These are phyloP conservation scores for Casuarius casuarius DNA, from an alignment of 2,113 vertebrate species.

Conservation along the genomic window DNA sequence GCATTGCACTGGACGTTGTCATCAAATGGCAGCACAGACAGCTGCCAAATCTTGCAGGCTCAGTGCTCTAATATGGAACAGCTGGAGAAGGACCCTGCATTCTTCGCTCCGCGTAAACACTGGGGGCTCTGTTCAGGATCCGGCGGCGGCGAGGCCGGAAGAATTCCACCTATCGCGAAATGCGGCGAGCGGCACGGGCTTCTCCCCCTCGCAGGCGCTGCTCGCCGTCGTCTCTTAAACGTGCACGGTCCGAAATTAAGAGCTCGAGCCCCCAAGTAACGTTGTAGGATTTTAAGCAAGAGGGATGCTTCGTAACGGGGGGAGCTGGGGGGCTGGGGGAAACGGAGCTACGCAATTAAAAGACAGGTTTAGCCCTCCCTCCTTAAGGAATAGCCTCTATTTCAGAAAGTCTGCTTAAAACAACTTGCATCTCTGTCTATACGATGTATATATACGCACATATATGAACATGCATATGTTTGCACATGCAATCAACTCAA, in stretches of 20 bases:
- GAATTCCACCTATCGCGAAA: constrained; percentile 58
- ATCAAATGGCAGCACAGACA: constrained; percentile 72
- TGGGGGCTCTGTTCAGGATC: constrained; percentile 74
- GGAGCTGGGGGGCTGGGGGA: too few relatives aligned
- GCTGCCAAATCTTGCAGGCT: constrained; percentile 72
- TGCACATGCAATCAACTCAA: neutral
- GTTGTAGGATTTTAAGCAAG: neutral
- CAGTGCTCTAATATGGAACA: constrained; percentile 74
- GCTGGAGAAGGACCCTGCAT: constrained; percentile 77
- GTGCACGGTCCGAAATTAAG: accelerated
- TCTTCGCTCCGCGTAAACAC: constrained; percentile 75
- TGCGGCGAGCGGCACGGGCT: neutral
- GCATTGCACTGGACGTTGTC: constrained; percentile 60
- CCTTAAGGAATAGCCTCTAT: accelerated
- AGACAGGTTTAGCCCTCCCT: neutral
- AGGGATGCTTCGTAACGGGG: neutral
- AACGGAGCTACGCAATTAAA: neutral
- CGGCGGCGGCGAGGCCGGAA: constrained; percentile 23
- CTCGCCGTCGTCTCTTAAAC: neutral
- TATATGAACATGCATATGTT: accelerated
- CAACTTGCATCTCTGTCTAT: accelerated
- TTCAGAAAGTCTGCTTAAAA: neutral
- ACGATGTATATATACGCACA: neutral
- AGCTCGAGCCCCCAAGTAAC: neutral
- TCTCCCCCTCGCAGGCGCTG: neutral